A percentile compares a stretch with the other conserved stretches of the same genome.
phyloP scores from a whole-genome alignment of 1,140 invertebrate species.

The Sminthurinus signatus region DNA sequence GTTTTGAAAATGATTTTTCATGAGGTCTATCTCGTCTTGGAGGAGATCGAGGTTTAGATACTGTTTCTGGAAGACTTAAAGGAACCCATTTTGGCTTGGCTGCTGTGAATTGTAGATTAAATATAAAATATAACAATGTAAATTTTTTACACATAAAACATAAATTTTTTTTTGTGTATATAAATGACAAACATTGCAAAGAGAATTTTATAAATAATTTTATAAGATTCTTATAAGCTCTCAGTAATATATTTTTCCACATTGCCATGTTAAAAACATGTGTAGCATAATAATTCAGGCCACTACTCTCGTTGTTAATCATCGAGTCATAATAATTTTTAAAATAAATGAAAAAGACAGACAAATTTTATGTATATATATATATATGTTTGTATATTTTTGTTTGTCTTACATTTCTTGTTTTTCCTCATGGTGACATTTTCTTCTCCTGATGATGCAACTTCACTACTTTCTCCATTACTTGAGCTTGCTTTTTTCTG shows the following conservation, averaged over 20 bases:
- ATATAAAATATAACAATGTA: background rate
- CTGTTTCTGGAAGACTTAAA: constrained; percentile 21
- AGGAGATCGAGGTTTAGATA: background rate
- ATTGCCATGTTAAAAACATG: background rate
- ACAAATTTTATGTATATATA: no score
- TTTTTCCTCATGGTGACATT: background rate
- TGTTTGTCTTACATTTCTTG: background rate
- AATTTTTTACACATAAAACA: background rate
- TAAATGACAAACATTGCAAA: background rate
- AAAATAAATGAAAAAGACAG: no score
- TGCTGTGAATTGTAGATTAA: constrained; percentile 7
- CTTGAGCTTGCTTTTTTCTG: background rate
- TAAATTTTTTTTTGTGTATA: background rate
- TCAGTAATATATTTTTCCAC: background rate
- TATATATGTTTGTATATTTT: no score
- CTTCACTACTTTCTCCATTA: background rate
- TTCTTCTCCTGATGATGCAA: background rate
- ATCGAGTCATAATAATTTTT: no score
- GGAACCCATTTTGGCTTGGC: constrained; percentile 35
- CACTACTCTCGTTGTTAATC: no score
- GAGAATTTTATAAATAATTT: background rate
- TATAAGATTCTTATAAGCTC: background rate
- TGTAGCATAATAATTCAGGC: background rate
- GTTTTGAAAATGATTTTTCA: background rate
- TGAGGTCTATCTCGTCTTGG: constrained; percentile 2